Evolutionary conservation across 2,888 invertebrate genomes (phyloP).

Genomic region (Timandra comae): DNA sequence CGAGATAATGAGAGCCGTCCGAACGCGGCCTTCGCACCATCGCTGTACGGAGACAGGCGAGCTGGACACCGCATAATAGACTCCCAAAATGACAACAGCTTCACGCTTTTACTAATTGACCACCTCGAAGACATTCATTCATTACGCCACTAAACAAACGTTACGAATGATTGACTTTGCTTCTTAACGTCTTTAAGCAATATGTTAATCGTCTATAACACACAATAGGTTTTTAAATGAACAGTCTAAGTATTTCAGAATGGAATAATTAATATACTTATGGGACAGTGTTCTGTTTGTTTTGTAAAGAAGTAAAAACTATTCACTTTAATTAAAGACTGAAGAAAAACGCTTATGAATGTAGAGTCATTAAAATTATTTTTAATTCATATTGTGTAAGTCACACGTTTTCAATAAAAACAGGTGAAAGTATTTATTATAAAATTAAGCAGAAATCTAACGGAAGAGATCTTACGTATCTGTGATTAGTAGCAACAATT

Average conservation of each 20-base stretch:
- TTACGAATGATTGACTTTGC: constrained; percentile 55
- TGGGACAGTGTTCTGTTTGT: constrained; percentile 29
- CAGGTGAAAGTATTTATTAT: too few relatives aligned
- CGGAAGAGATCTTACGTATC: too few relatives aligned
- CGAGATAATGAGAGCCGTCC: constrained; percentile 50
- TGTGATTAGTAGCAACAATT: too few relatives aligned
- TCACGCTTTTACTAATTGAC: constrained; percentile 71
- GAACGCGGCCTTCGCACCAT: constrained; percentile 58
- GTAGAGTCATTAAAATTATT: too few relatives aligned
- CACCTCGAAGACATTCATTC: constrained; percentile 59
- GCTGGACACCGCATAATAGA: constrained; percentile 36
- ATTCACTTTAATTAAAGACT: constrained; percentile 4
- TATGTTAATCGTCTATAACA: constrained; percentile 39
- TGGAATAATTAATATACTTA: constrained; percentile 32
- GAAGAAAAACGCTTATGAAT: too few relatives aligned
- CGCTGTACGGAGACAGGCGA: constrained; percentile 36
- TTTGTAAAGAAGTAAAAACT: constrained; percentile 16
- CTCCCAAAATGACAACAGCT: constrained; percentile 65
- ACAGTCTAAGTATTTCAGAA: constrained; percentile 19
- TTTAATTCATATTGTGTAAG: too few relatives aligned
- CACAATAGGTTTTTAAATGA: constrained; percentile 34
- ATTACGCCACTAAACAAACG: constrained; percentile 51
- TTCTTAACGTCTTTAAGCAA: constrained; percentile 39
- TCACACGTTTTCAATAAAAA: too few relatives aligned
- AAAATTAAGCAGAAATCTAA: too few relatives aligned